Evolutionary conservation across 2,888 invertebrate genomes (phyloP), one percentile per base, ranked within the genome.

Genomic region (Physocephala rufipes): DNA sequence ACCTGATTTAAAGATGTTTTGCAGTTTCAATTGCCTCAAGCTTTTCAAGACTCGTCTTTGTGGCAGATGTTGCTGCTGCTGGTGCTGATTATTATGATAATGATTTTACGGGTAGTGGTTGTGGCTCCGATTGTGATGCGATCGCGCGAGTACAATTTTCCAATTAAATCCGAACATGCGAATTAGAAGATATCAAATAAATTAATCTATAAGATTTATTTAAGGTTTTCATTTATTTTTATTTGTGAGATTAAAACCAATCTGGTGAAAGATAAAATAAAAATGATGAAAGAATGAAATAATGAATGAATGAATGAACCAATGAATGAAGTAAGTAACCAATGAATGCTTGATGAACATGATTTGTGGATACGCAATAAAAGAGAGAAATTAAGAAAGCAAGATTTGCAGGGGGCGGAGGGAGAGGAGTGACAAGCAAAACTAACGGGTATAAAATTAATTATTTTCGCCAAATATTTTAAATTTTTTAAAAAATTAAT

Each of bases 71-170:
- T 53, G 51, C 36, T 63, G 45, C 30, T 63, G 28, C 62, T n/a
- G 36, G 9, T 58, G 69, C n/a, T n/a, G n/a, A n/a, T n/a, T n/a
- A n/a, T n/a, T n/a, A n/a, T 26, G 65, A 70, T 64, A 53, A 66
- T 71, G 19, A 64, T 53, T 66, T 28, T 51, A 28, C 36, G 28
- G 16, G 28, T 55, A 5, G 2, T 58, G 24, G 3, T 73, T 59
- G 55, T 71, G 81, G 78, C 43, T n/a, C n/a, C n/a, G n/a, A n/a
- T n/a, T n/a, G n/a, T n/a, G n/a, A n/a, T n/a, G n/a, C 9, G 26
- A 67, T 71, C 75, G 77, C 74, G 73, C 77, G 78, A 77, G 63
- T 68, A 70, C 74, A 70, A 72, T 72, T 74, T 74, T 74, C 74
- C 71, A 74, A 74, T 74, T 74, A 74, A 72, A 63, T 72, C 72